Base-by-base conservation (phyloP, 2,888 invertebrate species). In the Limnephilus rhombicus region DNA sequence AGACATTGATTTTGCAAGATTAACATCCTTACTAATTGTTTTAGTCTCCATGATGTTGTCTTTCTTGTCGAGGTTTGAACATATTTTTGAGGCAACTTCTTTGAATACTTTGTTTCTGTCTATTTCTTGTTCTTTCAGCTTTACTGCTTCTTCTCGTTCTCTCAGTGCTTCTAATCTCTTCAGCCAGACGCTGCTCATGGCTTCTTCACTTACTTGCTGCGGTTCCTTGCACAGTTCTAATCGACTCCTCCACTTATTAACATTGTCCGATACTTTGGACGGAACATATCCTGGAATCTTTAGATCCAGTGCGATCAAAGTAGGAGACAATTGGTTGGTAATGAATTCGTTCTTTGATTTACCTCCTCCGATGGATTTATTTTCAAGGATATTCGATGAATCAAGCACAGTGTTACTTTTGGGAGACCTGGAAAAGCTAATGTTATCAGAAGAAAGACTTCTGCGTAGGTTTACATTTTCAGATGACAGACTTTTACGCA, bases 111-210 rank as follows among this genome's bases (percentile, higher is more conserved):
- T 96, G 93, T 96, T 96, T 15, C 96, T 95, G 90, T 96, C 95
- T 31, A 96, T 94, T 45, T 96, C 95, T 93, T 95, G 95, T 94
- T 97, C 97, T 91, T 96, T 96, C 92, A 96, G 95, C 92, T 96
- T 96, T 11, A 97, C 95, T 7, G 95, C 95, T 68, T 96, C 95
- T 94, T 97, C 97, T 89, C 96, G 95, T 93, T 96, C 95, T 88
- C 96, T 95, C 68, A 97, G 94, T 85, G 96, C 95, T 91, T 96
- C 95, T 18, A 97, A 94, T n/a, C 96, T 95, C 89, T 96, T 95
- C 95, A 97, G 95, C 97, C 97, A 97, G 93, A 96, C 96, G 85
- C 96, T 95, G 93, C 96, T 96, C 31, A 97, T 95, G 83, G 96
- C 96, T 45, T 96, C 96, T 93, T 96, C 96, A 12, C 97, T 96